Evolutionary conservation across 2,888 invertebrate species (phyloP).

Genomic region (Synanthedon formicaeformis): DNA sequence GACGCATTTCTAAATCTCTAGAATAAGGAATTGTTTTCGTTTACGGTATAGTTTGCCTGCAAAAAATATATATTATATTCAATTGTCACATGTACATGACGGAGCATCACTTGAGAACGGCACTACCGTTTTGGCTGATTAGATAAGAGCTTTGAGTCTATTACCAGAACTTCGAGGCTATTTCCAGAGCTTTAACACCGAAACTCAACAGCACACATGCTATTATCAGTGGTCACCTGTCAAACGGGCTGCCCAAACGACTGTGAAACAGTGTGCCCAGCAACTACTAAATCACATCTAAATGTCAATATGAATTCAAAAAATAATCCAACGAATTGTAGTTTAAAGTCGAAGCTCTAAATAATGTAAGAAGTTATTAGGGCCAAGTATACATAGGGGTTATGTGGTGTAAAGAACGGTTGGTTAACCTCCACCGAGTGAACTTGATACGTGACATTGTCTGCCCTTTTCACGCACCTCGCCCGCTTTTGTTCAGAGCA

Average conservation of each 20-base stretch:
- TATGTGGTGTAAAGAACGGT: conserved; percentile 16
- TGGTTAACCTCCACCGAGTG: conserved; percentile 41
- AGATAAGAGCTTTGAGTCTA: too few species aligned
- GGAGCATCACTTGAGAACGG: too few species aligned
- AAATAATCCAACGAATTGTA: not conserved
- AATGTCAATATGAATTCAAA: not conserved
- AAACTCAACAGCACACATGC: too few species aligned
- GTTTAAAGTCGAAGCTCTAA: not conserved
- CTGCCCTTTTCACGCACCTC: conserved; percentile 58
- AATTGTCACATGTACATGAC: not conserved
- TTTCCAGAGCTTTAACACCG: too few species aligned
- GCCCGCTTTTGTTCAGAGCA: conserved; percentile 24
- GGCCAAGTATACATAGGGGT: conserved; percentile 28
- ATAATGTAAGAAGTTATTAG: conserved; percentile 8
- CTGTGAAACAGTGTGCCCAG: too few species aligned
- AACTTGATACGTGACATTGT: conserved; percentile 72
- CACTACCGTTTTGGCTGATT: too few species aligned
- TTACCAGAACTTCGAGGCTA: too few species aligned
- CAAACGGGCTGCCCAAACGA: too few species aligned
- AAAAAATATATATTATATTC: not conserved
- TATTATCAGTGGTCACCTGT: too few species aligned
- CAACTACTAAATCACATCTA: too few species aligned
- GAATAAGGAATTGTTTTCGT: conserved; percentile 41
- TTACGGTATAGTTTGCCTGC: conserved; percentile 24
- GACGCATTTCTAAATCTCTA: conserved; percentile 1